These are phyloP conservation scores for Antheraea mylitta DNA, from an alignment of 1,140 invertebrate species.

Conservation along the genomic window DNA sequence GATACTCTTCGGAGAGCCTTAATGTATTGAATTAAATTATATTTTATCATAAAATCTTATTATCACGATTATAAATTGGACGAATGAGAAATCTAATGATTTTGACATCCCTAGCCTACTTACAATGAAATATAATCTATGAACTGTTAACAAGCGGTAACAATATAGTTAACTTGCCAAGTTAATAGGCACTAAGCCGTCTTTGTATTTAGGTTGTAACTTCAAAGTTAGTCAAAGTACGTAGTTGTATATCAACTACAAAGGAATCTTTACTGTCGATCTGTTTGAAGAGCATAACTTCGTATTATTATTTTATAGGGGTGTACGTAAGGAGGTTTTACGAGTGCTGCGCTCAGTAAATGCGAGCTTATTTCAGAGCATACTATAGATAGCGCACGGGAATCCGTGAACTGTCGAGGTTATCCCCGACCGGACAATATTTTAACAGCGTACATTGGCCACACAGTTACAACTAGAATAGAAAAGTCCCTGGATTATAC, in stretches of 20 bases:
- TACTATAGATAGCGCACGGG: background rate
- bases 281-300: conserved; percentile 7
- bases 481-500: too few species aligned
- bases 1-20: too few species aligned
- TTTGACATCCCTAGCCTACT: background rate
- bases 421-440: too few species aligned
- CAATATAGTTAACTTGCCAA: conserved; percentile 20
- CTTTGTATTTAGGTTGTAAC: conserved; percentile 23
- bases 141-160: conserved; percentile 29
- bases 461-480: too few species aligned
- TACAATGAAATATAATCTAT: conserved; percentile 9
- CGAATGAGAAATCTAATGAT: background rate
- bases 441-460: too few species aligned
- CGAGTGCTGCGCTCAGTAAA: too few species aligned
- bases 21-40: too few species aligned
- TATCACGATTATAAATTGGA: background rate
- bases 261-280: conserved; percentile 17
- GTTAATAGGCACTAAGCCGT: conserved; percentile 25
- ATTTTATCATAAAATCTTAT: background rate
- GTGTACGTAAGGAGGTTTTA: conserved; percentile 3
- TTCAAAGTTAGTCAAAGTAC: conserved; percentile 22
- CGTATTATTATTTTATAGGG: background rate
- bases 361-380: background rate
- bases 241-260: conserved; percentile 8
- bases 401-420: too few species aligned